These are phyloP conservation scores for Nemoura dubitans DNA, from an alignment of 2,888 invertebrate genomes.

Conservation along the genomic window DNA sequence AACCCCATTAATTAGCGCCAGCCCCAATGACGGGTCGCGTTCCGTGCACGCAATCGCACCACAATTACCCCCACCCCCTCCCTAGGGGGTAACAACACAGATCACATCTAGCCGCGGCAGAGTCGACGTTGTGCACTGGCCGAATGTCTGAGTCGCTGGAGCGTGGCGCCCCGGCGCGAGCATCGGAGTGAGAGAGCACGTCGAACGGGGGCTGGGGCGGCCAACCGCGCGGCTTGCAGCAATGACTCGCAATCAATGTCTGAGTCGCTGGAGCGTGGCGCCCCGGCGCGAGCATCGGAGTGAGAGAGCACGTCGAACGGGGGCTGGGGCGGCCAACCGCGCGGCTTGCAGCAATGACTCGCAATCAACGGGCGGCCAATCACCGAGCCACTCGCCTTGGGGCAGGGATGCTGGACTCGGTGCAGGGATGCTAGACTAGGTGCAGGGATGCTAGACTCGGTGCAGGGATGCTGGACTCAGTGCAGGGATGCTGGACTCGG, in stretches of 20 bases:
- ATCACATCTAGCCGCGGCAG: background rate
- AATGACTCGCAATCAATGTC: background rate
- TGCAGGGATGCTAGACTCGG: no score
- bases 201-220: background rate
- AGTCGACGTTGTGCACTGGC: background rate
- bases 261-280: background rate
- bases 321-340: background rate
- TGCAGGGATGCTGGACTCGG: no score
- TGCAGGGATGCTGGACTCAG: no score
- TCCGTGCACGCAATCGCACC: background rate
- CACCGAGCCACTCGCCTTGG: background rate
- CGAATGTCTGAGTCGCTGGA: background rate
- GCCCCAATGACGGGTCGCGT: background rate
- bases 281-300: background rate
- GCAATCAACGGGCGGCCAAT: background rate
- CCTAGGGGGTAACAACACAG: background rate
- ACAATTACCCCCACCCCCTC: no score
- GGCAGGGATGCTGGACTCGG: no score
- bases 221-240: no score
- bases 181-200: background rate
- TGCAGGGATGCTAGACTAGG: no score
- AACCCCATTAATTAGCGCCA: background rate
- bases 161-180: background rate
- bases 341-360: background rate
- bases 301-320: background rate